These are phyloP conservation scores for Ochropleura plecta DNA, from an alignment of 2,888 invertebrate genomes.

Conservation along the genomic window DNA sequence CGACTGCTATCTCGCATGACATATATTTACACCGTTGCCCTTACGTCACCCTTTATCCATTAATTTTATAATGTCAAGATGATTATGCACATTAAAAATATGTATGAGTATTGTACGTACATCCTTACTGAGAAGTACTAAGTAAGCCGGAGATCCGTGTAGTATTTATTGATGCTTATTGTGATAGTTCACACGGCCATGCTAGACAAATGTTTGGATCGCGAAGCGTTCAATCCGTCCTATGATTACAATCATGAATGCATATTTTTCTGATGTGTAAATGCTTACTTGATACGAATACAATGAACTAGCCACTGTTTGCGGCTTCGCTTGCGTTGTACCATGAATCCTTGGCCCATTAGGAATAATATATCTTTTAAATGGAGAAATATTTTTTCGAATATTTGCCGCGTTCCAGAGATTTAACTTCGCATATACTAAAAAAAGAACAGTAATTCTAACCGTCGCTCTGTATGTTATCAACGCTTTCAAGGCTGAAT, in stretches of 20 bases:
- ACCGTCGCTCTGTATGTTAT: not conserved
- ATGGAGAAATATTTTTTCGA: too few relatives aligned
- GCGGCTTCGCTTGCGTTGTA: too few relatives aligned
- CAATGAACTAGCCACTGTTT: not conserved
- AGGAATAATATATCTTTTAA: too few relatives aligned
- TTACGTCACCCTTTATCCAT: slow-evolving; percentile 47
- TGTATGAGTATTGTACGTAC: slow-evolving; percentile 42
- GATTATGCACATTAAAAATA: slow-evolving; percentile 49
- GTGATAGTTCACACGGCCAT: slow-evolving; percentile 42
- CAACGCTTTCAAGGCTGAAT: not conserved
- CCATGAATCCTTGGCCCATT: not conserved
- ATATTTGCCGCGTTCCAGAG: too few relatives aligned
- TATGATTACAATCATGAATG: slow-evolving; percentile 1
- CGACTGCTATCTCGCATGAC: slow-evolving; percentile 7
- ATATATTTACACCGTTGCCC: slow-evolving; percentile 23
- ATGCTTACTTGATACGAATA: not conserved
- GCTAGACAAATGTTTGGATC: slow-evolving; percentile 28
- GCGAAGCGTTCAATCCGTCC: slow-evolving; percentile 4
- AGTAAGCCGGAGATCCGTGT: slow-evolving; percentile 70
- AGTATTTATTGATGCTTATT: slow-evolving; percentile 33
- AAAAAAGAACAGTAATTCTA: not conserved
- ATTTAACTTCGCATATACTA: too few relatives aligned
- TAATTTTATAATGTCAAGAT: slow-evolving; percentile 50
- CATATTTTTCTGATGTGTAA: not conserved
- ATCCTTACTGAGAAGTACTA: slow-evolving; percentile 59